Conservation (phyloP, 2,888 invertebrate species). For the Elaeidobius kamerunicus region DNA sequence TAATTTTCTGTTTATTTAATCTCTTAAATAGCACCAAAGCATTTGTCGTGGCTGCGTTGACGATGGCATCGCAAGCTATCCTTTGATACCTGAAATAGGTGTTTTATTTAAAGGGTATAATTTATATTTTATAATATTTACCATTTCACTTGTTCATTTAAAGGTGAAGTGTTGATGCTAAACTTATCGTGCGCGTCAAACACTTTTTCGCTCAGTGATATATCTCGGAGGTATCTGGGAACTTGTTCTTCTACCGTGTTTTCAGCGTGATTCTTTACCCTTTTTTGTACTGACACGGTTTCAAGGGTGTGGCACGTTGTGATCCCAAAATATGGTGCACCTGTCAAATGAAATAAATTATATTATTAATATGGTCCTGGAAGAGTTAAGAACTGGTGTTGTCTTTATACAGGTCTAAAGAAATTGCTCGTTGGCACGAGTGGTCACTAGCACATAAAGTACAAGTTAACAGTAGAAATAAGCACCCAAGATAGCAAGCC, state of each 20-base stretch:
- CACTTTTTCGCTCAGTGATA: conserved; percentile 18
- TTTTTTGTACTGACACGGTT: conserved; percentile 12
- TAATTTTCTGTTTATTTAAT: conserved; percentile 21
- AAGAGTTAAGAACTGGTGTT: not conserved
- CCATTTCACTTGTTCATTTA: conserved; percentile 24
- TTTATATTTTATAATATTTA: conserved; percentile 14
- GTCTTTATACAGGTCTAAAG: no score
- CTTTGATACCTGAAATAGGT: conserved; percentile 19
- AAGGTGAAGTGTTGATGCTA: conserved; percentile 13
- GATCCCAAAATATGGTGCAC: conserved; percentile 17
- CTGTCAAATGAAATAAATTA: conserved; percentile 1
- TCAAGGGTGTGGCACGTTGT: conserved; percentile 26
- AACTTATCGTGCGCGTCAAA: conserved; percentile 23
- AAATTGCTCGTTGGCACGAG: no score
- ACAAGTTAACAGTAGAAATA: no score
- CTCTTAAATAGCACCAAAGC: conserved; percentile 20
- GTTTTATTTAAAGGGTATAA: no score
- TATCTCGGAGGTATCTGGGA: conserved; percentile 16
- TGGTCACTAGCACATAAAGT: not conserved
- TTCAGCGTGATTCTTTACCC: not conserved
- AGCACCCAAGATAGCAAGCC: no score
- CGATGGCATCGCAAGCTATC: conserved; percentile 18
- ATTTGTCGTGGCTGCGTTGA: conserved; percentile 18
- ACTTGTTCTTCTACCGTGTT: conserved; percentile 13
- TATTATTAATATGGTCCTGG: not conserved